Conservation (phyloP, 2,797 vertebrate genomes). For the Tragopan temminckii region DNA sequence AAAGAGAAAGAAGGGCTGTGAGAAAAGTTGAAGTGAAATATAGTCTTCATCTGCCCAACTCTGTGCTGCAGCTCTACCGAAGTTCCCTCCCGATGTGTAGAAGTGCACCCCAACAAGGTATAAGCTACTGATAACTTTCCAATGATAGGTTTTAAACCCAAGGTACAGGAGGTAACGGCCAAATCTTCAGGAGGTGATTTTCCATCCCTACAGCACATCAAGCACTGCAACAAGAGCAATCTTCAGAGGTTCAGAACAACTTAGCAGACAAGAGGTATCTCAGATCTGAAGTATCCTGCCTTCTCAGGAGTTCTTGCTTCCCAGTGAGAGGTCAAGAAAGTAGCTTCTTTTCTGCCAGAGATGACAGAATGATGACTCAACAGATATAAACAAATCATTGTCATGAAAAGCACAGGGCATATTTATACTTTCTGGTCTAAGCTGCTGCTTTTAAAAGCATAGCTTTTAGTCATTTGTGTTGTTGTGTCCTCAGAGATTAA, state of each 20-base stretch:
- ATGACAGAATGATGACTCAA: background rate
- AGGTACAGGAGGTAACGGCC: background rate
- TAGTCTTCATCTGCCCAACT: background rate
- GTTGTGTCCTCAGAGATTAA: background rate
- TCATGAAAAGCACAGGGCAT: background rate
- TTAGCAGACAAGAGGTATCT: background rate
- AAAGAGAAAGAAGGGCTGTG: background rate
- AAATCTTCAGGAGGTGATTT: background rate
- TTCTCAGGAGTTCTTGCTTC: background rate
- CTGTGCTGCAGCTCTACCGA: background rate
- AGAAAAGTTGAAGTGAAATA: background rate
- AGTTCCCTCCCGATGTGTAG: background rate
- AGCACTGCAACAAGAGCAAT: background rate
- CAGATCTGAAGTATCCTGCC: background rate
- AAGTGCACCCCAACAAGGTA: background rate
- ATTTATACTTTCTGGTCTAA: background rate
- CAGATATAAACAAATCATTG: background rate
- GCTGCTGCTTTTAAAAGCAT: background rate
- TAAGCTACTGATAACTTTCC: background rate
- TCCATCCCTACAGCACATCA: background rate
- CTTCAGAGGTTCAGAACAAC: background rate
- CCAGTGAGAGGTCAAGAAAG: background rate
- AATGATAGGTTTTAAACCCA: background rate
- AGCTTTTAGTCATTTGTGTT: background rate
- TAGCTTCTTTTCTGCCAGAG: background rate